Conservation (phyloP, 2,888 invertebrate species). For the Cantharis nigra region DNA sequence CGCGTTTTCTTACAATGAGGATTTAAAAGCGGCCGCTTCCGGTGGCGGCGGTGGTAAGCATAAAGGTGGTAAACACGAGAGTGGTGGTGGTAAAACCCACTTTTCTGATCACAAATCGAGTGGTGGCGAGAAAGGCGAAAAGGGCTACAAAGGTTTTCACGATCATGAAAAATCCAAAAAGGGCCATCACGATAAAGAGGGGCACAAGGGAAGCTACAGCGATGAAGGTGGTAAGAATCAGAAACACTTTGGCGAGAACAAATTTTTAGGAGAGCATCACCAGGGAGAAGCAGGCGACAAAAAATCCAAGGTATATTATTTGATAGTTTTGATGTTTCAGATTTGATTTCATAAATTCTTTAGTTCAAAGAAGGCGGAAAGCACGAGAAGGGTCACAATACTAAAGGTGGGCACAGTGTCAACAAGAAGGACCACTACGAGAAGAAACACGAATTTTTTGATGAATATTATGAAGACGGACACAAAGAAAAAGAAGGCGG, state of each 20-base stretch:
- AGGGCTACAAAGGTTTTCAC: slow-evolving; percentile 50
- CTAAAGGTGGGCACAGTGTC: slow-evolving; percentile 74
- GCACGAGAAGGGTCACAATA: slow-evolving; percentile 72
- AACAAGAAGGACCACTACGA: slow-evolving; percentile 78
- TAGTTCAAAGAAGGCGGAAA: slow-evolving; percentile 45
- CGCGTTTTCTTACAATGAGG: slow-evolving; percentile 44
- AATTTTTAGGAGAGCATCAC: slow-evolving; percentile 55
- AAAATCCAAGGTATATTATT: slow-evolving; percentile 45
- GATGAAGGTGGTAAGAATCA: slow-evolving; percentile 51
- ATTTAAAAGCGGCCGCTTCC: slow-evolving; percentile 27
- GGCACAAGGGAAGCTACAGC: slow-evolving; percentile 57
- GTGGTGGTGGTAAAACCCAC: slow-evolving; percentile 33
- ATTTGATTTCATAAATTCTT: neutral
- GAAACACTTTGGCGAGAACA: slow-evolving; percentile 4
- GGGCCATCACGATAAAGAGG: slow-evolving; percentile 55
- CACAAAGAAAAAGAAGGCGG: slow-evolving; percentile 70
- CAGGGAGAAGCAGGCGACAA: slow-evolving; percentile 61
- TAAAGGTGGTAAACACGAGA: slow-evolving; percentile 15
- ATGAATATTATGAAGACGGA: slow-evolving; percentile 71
- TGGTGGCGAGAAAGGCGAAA: slow-evolving; percentile 49
- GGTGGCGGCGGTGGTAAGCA: slow-evolving; percentile 16
- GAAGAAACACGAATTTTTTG: slow-evolving; percentile 76
- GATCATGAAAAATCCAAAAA: slow-evolving; percentile 48
- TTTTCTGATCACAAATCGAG: slow-evolving; percentile 15
- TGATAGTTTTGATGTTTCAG: neutral